Percentiles rank a stretch among this genome's conserved stretches.
Evolutionary conservation across 1,140 invertebrate genomes (phyloP).

Genomic region (Chrysomallon squamiferum): DNA sequence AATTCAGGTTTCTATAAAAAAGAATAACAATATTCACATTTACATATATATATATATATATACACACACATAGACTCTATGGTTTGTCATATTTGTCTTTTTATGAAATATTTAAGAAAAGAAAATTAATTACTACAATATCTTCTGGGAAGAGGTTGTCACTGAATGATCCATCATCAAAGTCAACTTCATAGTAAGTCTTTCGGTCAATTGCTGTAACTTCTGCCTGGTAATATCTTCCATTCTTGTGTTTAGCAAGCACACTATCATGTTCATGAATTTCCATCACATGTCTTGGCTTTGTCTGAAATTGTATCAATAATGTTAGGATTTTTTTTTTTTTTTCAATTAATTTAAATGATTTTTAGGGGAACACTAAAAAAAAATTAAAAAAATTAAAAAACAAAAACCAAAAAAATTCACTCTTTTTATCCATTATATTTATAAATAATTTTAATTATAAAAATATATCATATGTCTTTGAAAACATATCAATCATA

Average conservation of each 20-base stretch:
- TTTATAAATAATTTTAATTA: too few species aligned
- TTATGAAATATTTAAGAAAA: too few species aligned
- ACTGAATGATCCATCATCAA: slow-evolving; percentile 72
- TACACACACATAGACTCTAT: too few species aligned
- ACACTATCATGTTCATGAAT: slow-evolving; percentile 64
- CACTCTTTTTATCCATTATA: slow-evolving; percentile 8
- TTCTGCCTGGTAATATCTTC: slow-evolving; percentile 70
- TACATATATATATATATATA: too few species aligned
- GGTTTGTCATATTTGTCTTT: too few species aligned
- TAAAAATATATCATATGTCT: too few species aligned
- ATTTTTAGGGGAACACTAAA: background rate
- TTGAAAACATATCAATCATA: too few species aligned
- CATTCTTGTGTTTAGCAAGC: slow-evolving; percentile 73
- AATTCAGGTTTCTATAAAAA: too few species aligned
- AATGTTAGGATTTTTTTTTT: background rate
- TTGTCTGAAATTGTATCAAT: slow-evolving; percentile 13
- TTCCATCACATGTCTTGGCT: slow-evolving; percentile 28
- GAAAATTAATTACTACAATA: slow-evolving; percentile 48
- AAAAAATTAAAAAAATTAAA: background rate
- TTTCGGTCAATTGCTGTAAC: slow-evolving; percentile 66
- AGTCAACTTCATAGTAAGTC: slow-evolving; percentile 71
- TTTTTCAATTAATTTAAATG: too few species aligned
- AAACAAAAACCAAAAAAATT: background rate
- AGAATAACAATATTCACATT: too few species aligned
- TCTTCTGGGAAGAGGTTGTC: slow-evolving; percentile 69